phyloP scores from a whole-genome alignment of 2,113 vertebrate genomes.

The Protobothrops flavoviridis region DNA sequence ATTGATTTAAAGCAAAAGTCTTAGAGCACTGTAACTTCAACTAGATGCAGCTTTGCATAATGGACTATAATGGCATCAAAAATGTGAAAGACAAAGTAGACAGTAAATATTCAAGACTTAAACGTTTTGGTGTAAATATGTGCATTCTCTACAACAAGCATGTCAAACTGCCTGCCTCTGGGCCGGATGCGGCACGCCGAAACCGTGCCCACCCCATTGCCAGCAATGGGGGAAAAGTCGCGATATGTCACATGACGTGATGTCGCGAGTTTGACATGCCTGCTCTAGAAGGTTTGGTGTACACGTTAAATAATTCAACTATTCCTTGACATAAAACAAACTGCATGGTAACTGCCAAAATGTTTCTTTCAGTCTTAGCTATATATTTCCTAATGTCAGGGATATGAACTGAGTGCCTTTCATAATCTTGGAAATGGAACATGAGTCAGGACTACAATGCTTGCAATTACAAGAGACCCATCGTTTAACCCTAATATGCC shows the following conservation, averaged over 20 bases:
- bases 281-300: background rate
- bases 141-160: background rate
- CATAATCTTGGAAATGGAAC: background rate
- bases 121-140: background rate
- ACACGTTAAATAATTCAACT: background rate
- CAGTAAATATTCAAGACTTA: background rate
- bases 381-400: background rate
- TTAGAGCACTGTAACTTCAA: background rate
- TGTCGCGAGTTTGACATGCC: too few relatives aligned
- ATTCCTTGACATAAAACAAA: background rate
- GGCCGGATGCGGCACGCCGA: too few relatives aligned
- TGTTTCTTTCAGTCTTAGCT: background rate
- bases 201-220: too few relatives aligned
- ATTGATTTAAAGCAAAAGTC: background rate
- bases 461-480: background rate
- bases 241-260: too few relatives aligned
- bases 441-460: background rate
- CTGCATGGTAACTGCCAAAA: background rate
- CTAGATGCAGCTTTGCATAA: conserved; percentile 2
- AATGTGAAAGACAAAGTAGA: background rate
- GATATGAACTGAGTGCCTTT: background rate
- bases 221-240: too few relatives aligned
- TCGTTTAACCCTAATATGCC: background rate
- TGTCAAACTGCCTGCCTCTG: too few relatives aligned
- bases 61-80: conserved; percentile 14